Percentiles rank a stretch among this genome's conserved stretches.
These are phyloP conservation scores for Hypocryptadius cinnamomeus DNA, from an alignment of 2,113 vertebrate genomes.

Conservation along the genomic window DNA sequence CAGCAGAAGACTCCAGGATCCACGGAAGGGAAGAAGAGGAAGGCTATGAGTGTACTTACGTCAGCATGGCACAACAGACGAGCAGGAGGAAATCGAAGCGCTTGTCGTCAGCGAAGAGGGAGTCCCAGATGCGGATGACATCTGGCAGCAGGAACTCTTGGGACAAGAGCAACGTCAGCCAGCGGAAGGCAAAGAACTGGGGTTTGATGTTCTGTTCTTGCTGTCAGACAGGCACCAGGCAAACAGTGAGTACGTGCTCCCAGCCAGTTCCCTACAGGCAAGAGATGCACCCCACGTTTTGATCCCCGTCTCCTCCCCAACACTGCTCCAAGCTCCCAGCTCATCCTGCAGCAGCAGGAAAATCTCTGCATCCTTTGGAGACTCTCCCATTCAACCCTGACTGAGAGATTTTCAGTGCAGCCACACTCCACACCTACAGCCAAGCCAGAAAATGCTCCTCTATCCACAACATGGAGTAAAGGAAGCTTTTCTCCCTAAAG, in stretches of 20 bases:
- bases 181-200: constrained; percentile 98
- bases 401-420: not conserved
- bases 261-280: not conserved
- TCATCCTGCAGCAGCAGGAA: not conserved
- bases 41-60: constrained; percentile 69
- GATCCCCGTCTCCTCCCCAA: not conserved
- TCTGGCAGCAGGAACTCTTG: constrained; percentile 97
- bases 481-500: not conserved
- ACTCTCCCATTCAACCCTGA: not conserved
- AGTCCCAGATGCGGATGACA: constrained; percentile 98
- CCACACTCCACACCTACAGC: not conserved
- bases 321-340: not conserved
- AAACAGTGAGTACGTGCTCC: not conserved
- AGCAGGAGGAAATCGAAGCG: constrained; percentile 94
- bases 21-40: not conserved
- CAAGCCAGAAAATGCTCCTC: not conserved
- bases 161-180: constrained; percentile 92
- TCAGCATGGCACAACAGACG: constrained; percentile 94
- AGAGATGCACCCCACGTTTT: not conserved
- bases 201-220: constrained; percentile 98
- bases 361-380: not conserved
- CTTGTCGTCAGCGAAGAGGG: constrained; percentile 87
- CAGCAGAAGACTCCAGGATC: not conserved
- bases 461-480: not conserved
- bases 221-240: constrained; percentile 66